These are phyloP conservation scores for Phacellophora camtschatica DNA, from an alignment of 30 jellyfish, hydroid and myxozoan species.

Conservation along the genomic window DNA sequence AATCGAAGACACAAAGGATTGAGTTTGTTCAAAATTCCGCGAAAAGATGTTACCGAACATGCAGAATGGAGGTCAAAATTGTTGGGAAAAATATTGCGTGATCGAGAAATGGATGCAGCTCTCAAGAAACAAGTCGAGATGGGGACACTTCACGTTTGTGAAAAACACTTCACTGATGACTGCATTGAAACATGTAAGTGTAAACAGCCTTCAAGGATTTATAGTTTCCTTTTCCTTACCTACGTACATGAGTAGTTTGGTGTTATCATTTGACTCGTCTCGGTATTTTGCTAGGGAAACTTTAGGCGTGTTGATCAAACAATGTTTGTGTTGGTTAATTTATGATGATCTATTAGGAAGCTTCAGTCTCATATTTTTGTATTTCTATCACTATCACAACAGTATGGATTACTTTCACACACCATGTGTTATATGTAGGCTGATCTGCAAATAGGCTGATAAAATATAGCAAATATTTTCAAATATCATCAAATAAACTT, in stretches of 20 bases:
- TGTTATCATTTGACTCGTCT: neutral
- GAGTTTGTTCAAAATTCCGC: conserved; percentile 1
- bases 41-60: neutral
- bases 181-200: neutral
- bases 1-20: conserved; percentile 7
- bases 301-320: too few relatives aligned
- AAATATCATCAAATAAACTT: neutral
- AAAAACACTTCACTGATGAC: conserved; percentile 22
- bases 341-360: too few relatives aligned
- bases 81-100: neutral
- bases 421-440: neutral
- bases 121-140: neutral
- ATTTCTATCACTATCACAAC: neutral
- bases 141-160: conserved; percentile 5
- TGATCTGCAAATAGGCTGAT: neutral
- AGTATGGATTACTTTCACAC: neutral
- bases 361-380: neutral
- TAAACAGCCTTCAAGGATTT: neutral
- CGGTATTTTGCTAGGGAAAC: neutral
- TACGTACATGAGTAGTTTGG: neutral
- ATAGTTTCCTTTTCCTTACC: neutral
- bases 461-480: neutral
- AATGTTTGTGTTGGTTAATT: too few relatives aligned
- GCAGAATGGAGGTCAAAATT: neutral
- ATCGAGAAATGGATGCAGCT: neutral